Conservation (phyloP, 2,888 invertebrate species). For the Agrochola circellaris region DNA sequence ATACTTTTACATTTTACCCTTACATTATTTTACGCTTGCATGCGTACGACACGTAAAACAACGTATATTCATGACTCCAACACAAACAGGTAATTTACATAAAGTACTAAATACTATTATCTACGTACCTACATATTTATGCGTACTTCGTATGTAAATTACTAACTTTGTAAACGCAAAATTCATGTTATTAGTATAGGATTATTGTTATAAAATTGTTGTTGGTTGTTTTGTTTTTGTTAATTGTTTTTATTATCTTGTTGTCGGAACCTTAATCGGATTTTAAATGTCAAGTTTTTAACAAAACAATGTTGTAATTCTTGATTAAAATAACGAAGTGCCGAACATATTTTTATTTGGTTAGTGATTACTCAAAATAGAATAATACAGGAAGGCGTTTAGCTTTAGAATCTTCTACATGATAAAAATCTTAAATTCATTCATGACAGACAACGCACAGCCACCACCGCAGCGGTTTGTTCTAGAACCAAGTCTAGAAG, state of each 20-base stretch:
- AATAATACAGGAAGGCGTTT: background rate
- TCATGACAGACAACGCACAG: too few species aligned
- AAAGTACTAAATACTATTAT: slow-evolving; percentile 60
- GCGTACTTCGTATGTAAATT: slow-evolving; percentile 58
- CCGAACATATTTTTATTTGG: too few species aligned
- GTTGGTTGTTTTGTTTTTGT: slow-evolving; percentile 5
- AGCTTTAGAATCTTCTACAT: background rate
- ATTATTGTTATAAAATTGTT: slow-evolving; percentile 17
- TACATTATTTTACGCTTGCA: slow-evolving; percentile 50
- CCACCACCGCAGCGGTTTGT: too few species aligned
- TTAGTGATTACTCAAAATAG: background rate
- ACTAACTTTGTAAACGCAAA: slow-evolving; percentile 23
- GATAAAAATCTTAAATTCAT: background rate
- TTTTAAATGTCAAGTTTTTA: background rate
- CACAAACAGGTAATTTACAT: slow-evolving; percentile 59
- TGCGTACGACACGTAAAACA: slow-evolving; percentile 55
- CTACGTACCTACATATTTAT: slow-evolving; percentile 15
- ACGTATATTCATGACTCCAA: slow-evolving; percentile 56
- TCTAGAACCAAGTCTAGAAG: too few species aligned
- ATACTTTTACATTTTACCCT: background rate
- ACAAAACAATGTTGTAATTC: background rate
- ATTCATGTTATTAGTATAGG: slow-evolving; percentile 26
- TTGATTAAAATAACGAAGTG: background rate
- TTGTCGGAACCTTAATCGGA: background rate
- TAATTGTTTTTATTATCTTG: slow-evolving; percentile 19